Evolutionary conservation across 2,888 invertebrate genomes (phyloP).

Genomic region (Trypoxylon attenuatum): DNA sequence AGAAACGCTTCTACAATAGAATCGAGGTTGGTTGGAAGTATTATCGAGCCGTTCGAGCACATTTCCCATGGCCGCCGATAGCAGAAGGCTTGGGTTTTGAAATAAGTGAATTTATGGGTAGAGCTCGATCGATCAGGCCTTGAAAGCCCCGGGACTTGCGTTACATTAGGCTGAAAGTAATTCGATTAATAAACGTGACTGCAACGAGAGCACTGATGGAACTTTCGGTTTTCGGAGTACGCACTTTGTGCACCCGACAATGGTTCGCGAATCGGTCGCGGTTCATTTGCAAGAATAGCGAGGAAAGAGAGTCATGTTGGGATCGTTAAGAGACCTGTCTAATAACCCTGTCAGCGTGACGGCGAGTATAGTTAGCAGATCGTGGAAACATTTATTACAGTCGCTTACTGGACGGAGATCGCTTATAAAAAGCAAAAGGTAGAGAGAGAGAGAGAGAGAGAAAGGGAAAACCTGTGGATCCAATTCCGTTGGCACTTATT

Average conservation of each 20-base stretch:
- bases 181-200: constrained; percentile 33
- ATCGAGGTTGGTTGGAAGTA: not conserved
- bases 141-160: constrained; percentile 21
- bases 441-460: too few relatives aligned
- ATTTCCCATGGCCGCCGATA: constrained; percentile 2
- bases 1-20: too few relatives aligned
- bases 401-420: too few relatives aligned
- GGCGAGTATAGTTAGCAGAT: too few relatives aligned
- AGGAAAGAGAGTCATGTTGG: too few relatives aligned
- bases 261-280: not conserved
- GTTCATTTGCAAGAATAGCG: not conserved
- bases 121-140: constrained; percentile 30
- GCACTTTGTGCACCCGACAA: not conserved
- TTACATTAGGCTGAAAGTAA: constrained; percentile 25
- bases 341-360: too few relatives aligned
- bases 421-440: too few relatives aligned
- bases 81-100: constrained; percentile 28
- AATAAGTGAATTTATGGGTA: constrained; percentile 31
- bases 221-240: constrained; percentile 15
- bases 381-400: too few relatives aligned
- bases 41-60: not conserved
- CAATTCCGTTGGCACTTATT: constrained; percentile 23
- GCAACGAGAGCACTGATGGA: constrained; percentile 21
- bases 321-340: too few relatives aligned
- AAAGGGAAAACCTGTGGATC: constrained; percentile 7